Base-by-base conservation (phyloP, 2,797 vertebrate species). In the Gadopsis marmoratus region DNA sequence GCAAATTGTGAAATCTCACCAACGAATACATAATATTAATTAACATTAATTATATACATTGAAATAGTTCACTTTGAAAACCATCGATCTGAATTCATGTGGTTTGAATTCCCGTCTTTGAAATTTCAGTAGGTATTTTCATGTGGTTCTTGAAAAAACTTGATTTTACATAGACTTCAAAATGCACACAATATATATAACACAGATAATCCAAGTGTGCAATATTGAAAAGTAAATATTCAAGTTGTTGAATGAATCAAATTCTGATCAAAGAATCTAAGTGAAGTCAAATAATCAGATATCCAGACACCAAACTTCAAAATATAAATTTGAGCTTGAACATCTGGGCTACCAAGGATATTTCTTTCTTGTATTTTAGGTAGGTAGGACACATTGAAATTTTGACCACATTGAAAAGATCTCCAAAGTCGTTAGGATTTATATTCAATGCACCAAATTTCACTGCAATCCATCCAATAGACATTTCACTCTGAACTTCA, bases 141-240 rank as follows among this genome's bases (percentile, higher is more conserved):
- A 71, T 31, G 31, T 81, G 59, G 19, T 66, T 53, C 48, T 71
- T 54, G 13, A 53, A 72, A n/a, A 78, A 68, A 39, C 5, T 4
- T 16, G 4, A 69, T 41, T 50, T 71, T 14, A 58, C 13, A 37
- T 45, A 71, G 8, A 45, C 37, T 71, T 45, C 37, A 39, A 21
- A 60, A 47, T 45, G 45, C 17, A 53, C 29, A 53, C n/a, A n/a
- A n/a, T n/a, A n/a, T n/a, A n/a, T n/a, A n/a, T n/a, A n/a, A 53
- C 29, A 53, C 5, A 26, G 9, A n/a, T 5, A 31, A 2, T 21
- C 21, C 3, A 8, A 13, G 23, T 23, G 6, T 17, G 31, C 63
- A 35, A 4, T 64, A 48, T 71, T 48, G 3, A 64, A 47, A 62
- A 37, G 29, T 48, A n/a, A 23, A 45, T 47, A 13, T 7, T 74